Evolutionary conservation across 1,140 invertebrate species (phyloP).

Genomic region (Phocides pigmalion): DNA sequence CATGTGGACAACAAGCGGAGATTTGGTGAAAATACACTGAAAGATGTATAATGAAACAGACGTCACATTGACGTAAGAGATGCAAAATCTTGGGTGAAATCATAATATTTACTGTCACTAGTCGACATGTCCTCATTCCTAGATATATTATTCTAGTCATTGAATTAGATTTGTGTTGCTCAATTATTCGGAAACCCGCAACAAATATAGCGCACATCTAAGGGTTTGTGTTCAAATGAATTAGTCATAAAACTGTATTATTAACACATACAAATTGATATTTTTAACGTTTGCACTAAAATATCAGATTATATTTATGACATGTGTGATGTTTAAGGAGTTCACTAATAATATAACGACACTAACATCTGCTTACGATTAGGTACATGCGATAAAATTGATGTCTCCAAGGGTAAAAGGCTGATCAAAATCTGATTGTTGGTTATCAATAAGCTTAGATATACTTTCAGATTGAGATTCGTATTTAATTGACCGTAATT

Average conservation of each 20-base stretch:
- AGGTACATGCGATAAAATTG: too few species aligned
- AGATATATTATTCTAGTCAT: slow-evolving; percentile 64
- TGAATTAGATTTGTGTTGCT: slow-evolving; percentile 44
- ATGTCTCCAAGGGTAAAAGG: too few species aligned
- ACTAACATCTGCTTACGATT: too few species aligned
- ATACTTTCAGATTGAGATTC: too few species aligned
- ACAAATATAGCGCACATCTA: slow-evolving; percentile 25
- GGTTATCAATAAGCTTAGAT: too few species aligned
- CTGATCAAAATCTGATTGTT: too few species aligned
- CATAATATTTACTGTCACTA: slow-evolving; percentile 77
- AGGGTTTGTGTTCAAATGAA: slow-evolving; percentile 16
- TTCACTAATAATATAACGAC: too few species aligned
- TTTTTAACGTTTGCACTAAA: not conserved
- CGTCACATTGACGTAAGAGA: slow-evolving; percentile 80
- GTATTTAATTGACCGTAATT: too few species aligned
- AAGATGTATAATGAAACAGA: slow-evolving; percentile 76
- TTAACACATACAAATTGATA: not conserved
- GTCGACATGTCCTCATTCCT: slow-evolving; percentile 64
- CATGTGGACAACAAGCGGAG: slow-evolving; percentile 37
- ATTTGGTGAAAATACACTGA: slow-evolving; percentile 62
- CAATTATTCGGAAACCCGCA: slow-evolving; percentile 25
- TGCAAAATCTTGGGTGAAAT: slow-evolving; percentile 76
- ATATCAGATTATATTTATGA: not conserved
- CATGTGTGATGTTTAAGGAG: too few species aligned
- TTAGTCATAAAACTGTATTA: slow-evolving; percentile 3